Evolutionary conservation across 2,888 invertebrate species (phyloP).

Genomic region (Conomelus anceps): DNA sequence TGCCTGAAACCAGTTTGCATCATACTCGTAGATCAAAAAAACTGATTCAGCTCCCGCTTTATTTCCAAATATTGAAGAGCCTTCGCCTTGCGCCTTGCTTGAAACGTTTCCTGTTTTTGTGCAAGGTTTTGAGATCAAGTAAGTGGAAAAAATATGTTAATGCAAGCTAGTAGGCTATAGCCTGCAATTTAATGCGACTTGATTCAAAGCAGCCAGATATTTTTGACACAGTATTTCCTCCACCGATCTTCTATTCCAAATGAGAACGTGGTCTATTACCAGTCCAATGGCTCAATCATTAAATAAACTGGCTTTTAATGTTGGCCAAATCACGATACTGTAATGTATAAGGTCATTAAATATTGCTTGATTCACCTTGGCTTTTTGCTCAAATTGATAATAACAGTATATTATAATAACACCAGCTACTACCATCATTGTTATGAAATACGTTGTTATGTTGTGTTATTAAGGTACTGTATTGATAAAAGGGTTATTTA

Average conservation of each 20-base stretch:
- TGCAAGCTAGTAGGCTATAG: no score
- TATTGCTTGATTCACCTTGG: neutral
- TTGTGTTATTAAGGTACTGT: neutral
- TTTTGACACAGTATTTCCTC: neutral
- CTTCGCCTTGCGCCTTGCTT: neutral
- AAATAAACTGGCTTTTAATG: neutral
- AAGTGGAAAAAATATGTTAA: neutral
- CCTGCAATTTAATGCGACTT: neutral
- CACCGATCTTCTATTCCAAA: neutral
- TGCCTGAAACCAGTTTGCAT: neutral
- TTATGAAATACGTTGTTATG: neutral
- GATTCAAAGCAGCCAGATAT: neutral
- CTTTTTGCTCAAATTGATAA: neutral
- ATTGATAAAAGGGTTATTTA: neutral
- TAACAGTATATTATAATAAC: neutral
- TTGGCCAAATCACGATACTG: no score
- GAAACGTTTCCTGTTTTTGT: neutral
- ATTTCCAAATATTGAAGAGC: neutral
- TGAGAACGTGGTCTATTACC: neutral
- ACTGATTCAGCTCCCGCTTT: neutral
- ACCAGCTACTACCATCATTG: neutral
- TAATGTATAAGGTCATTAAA: neutral
- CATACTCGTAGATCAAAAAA: neutral
- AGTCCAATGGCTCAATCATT: neutral
- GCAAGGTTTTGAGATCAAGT: neutral